Conservation (phyloP, 2,797 vertebrate species). For the Sebastes taczanowskii region DNA sequence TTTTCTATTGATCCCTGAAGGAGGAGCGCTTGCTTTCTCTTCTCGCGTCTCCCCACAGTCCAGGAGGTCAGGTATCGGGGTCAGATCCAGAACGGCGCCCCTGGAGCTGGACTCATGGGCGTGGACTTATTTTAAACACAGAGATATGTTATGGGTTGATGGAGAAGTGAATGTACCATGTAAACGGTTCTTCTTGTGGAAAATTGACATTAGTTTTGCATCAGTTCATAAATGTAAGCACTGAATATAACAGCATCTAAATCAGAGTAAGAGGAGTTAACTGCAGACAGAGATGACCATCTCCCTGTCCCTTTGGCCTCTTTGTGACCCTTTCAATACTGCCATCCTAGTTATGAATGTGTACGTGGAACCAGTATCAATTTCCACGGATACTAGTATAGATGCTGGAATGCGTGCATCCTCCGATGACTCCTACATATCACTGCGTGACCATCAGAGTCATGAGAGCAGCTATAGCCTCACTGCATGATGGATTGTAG, state of each 20-base stretch:
- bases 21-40: constrained; percentile 21
- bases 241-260: background rate
- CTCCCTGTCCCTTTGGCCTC: constrained; percentile 7
- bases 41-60: background rate
- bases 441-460: background rate
- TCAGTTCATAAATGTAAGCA: background rate
- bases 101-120: constrained; percentile 17
- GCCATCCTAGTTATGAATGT: background rate
- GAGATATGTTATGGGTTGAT: background rate
- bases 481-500: background rate
- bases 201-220: background rate
- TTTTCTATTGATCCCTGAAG: constrained; percentile 50
- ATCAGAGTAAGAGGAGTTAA: background rate
- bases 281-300: too few species aligned
- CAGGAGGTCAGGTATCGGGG: constrained; percentile 30
- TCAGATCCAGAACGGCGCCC: constrained; percentile 4
- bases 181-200: background rate
- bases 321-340: background rate
- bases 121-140: background rate
- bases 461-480: background rate
- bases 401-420: constrained; percentile 19
- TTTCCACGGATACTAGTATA: constrained; percentile 11
- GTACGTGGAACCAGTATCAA: constrained; percentile 3
- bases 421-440: background rate
- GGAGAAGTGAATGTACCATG: background rate